Conservation (phyloP, 1,140 invertebrate species). For the Eueides isabella region DNA sequence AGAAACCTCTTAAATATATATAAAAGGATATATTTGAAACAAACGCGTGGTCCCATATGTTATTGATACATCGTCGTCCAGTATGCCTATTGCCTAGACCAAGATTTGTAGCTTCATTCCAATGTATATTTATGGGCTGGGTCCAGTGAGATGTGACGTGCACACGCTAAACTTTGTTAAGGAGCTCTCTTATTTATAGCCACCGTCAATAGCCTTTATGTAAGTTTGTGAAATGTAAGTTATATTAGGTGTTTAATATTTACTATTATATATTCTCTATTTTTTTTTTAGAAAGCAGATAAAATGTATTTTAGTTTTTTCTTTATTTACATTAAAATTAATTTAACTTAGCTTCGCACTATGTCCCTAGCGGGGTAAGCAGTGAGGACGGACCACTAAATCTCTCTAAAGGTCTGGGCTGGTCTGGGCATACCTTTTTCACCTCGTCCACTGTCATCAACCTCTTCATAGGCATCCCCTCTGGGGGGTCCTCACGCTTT, state of each 20-base stretch:
- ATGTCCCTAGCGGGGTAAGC: too few species aligned
- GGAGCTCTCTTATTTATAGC: constrained; percentile 21
- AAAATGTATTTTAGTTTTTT: neutral
- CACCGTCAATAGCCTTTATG: neutral
- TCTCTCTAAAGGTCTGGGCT: too few species aligned
- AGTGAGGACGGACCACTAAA: too few species aligned
- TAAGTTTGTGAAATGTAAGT: constrained; percentile 1
- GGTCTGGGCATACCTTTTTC: too few species aligned
- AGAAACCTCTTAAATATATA: neutral
- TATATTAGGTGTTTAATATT: neutral
- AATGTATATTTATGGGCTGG: constrained; percentile 53
- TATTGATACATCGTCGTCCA: constrained; percentile 55
- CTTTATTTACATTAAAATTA: neutral
- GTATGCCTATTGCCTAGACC: constrained; percentile 33
- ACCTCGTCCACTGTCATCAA: too few species aligned
- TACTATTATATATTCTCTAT: constrained; percentile 1
- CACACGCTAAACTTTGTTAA: constrained; percentile 52
- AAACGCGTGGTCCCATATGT: constrained; percentile 46
- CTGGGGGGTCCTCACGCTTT: too few species aligned
- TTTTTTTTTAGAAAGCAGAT: neutral
- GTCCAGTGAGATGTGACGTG: constrained; percentile 59
- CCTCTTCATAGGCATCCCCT: too few species aligned
- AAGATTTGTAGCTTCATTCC: constrained; percentile 67
- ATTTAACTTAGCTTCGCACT: too few species aligned
- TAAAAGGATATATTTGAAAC: constrained; percentile 41